Evolutionary conservation across 2,888 invertebrate genomes (phyloP).

Genomic region (Parnassius smintheus): DNA sequence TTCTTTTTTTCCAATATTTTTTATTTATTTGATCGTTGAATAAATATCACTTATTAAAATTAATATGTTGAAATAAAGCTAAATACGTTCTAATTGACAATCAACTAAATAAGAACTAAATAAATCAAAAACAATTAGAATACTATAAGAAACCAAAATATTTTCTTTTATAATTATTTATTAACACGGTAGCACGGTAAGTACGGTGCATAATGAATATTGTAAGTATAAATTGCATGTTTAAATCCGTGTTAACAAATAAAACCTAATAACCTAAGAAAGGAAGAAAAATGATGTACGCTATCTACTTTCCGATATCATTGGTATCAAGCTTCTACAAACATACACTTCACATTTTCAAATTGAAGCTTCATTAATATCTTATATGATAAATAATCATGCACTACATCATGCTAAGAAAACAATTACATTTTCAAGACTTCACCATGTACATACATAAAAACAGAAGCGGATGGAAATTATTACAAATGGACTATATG

Average conservation of each 20-base stretch:
- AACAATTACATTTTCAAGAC: neutral
- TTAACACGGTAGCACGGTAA: neutral
- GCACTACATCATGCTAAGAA: conserved; percentile 3
- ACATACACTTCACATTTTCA: neutral
- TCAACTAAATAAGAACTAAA: conserved; percentile 18
- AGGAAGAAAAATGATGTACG: neutral
- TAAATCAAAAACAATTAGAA: conserved; percentile 2
- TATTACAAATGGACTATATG: conserved; percentile 8
- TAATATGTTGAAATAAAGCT: neutral
- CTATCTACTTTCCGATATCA: neutral
- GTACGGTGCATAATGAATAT: too few species aligned
- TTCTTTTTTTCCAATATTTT: neutral
- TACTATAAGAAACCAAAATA: neutral
- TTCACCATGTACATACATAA: conserved; percentile 9
- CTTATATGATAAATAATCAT: conserved; percentile 14
- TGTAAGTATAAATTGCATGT: neutral
- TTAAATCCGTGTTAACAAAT: too few species aligned
- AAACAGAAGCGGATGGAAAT: conserved; percentile 22
- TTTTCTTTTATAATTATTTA: conserved; percentile 5
- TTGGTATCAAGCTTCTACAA: neutral
- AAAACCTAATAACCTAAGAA: neutral
- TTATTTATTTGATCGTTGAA: neutral
- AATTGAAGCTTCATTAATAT: neutral
- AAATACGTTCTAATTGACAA: conserved; percentile 2
- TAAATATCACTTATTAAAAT: neutral